Base-by-base conservation (phyloP, 2,888 invertebrate genomes). In the Plebejus melissa region DNA sequence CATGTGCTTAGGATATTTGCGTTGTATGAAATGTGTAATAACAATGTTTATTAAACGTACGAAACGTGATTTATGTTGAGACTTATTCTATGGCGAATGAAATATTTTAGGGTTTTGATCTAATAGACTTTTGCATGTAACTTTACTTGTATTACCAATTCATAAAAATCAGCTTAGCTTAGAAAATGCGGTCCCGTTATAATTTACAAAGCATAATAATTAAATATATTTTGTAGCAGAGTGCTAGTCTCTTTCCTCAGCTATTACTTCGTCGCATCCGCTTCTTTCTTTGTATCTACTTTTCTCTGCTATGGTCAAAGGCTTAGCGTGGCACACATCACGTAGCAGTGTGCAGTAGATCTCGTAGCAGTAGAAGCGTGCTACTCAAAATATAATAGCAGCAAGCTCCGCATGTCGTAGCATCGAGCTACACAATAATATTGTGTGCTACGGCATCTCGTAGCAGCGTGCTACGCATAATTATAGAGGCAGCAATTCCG, bases 1-100 rank as follows among this genome's bases (percentile, higher is more conserved):
- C 82, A 74, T 77, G 76, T 76, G 76, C 76, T 78, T 76, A 74
- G 72, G 60, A 57, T 77, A 76, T 79, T 79, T 76, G 74, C 54
- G 60, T 76, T 60, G 76, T 86, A 86, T 84, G 60, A 41, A 60
- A 82, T 83, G 80, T 79, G 79, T 78, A 81, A 80, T 65, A 36
- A 65, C 65, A 32, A 36, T 36, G 65, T 65, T 65, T 65, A 65
- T 80, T 82, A 82, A 80, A 78, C 78, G 79, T 77, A 82, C 84
- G 83, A 85, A 83, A 83, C 82, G 76, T 77, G 76, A 77, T 77
- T 75, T 76, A 72, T 58, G 74, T 75, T 60, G 71, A 41, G 41
- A 74, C 54, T 69, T 76, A 76, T 76, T 77, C 70, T 41, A 65
- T 50, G 60, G 5, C 54, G 50, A 75, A 22, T 0, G 13, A 65